Base-by-base conservation (phyloP, 2,888 invertebrate species). In the Oligia fasciuncula region DNA sequence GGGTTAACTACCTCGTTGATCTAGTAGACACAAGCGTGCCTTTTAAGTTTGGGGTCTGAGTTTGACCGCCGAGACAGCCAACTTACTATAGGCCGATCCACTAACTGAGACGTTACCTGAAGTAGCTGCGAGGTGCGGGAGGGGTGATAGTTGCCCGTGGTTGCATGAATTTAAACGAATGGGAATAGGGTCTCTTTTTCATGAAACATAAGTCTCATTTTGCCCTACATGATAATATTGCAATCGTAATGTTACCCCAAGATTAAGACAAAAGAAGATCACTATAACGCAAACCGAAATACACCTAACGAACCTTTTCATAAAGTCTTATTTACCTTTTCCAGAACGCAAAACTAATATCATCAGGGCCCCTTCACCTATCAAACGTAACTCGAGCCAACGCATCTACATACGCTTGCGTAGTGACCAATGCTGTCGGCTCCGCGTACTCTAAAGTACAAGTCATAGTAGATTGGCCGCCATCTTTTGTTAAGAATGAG, bases 341-440 rank as follows among this genome's bases (percentile, higher is more conserved):
- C 46, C 89, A 96, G 96, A 93, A 95, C 49, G 96, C 95, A 40
- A 88, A 91, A 63, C 70, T 95, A 19, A 86, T 96, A 85, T 89
- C 95, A 1, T 89, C 91, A 3, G 94, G 93, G 0, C 71, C 72
- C 0, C 88, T 97, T 2, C 72, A 74, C 6, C 80, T 97, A 0
- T 3, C 72, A 0, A 96, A 96, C 74, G 91, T 96, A 8, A 92
- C 95, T 2, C 94, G 97, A 0, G 54, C 88, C 0, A 96, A 97
- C 85, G 94, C 96, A 5, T 97, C 97, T 0, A 94, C 94, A 1
- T 98, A 97, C 91, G 96, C 97, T 0, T 98, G 98, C 88, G 94
- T 97, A 2, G 97, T 97, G 0, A 93, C 95, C 43, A 98, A 98
- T 92, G 94, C 95, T 0, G 97, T 97, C 0, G 98, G 98, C 0